phyloP scores from a whole-genome alignment of 2,888 invertebrate species.

The Pristionchus entomophagus region DNA sequence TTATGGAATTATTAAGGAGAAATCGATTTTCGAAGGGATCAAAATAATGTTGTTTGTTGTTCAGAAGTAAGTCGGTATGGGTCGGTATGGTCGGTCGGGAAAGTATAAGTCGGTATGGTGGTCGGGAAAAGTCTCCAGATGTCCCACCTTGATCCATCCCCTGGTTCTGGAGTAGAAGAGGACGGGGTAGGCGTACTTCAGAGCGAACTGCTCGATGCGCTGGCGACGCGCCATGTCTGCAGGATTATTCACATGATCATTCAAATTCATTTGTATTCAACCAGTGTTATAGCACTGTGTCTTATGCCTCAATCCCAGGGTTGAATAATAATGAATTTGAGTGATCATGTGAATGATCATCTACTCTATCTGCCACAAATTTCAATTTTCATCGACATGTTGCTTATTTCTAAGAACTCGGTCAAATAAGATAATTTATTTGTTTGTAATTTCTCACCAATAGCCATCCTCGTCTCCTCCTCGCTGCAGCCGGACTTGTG shows the following conservation, averaged over 20 bases:
- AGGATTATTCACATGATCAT: too few species aligned
- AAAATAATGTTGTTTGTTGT: neutral
- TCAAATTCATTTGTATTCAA: too few species aligned
- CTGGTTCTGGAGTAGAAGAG: constrained; percentile 31
- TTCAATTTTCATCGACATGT: too few species aligned
- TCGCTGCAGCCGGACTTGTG: constrained; percentile 38
- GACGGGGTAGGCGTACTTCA: neutral
- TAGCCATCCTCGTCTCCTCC: neutral
- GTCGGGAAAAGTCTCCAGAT: too few species aligned
- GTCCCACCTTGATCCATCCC: constrained; percentile 35
- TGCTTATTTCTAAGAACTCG: too few species aligned
- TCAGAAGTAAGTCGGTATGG: too few species aligned
- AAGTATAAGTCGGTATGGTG: too few species aligned
- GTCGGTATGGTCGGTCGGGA: too few species aligned
- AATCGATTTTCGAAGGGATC: neutral
- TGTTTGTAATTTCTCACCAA: too few species aligned
- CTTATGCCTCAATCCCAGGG: neutral
- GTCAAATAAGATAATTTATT: too few species aligned
- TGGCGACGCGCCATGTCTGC: constrained; percentile 32
- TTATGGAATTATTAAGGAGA: neutral
- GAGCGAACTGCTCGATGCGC: constrained; percentile 19
- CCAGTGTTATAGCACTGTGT: too few species aligned
- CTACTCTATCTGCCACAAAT: too few species aligned
- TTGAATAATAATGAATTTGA: neutral
- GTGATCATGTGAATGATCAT: neutral